Percentiles rank a stretch among this genome's conserved stretches.
Evolutionary conservation across 2,797 vertebrate genomes (phyloP).

Genomic region (Chelonia mydas): DNA sequence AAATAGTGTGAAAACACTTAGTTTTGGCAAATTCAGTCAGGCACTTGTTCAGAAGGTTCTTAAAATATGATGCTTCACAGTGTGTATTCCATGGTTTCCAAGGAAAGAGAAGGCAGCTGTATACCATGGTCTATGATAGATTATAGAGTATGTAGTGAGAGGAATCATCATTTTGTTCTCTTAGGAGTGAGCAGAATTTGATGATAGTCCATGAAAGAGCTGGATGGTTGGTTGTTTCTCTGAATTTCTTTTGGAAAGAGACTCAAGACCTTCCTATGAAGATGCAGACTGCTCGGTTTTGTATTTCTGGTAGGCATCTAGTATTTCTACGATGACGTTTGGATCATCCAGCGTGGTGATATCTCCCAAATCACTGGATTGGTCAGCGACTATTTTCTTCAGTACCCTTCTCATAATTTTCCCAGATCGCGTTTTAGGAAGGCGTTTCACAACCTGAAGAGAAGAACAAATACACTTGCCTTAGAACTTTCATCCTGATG

Average conservation of each 20-base stretch:
- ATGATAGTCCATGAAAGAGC: background rate
- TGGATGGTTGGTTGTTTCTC: background rate
- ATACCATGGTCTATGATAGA: background rate
- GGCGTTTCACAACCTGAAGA: conserved; percentile 89
- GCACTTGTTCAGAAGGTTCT: background rate
- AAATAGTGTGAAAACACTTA: background rate
- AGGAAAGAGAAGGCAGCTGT: background rate
- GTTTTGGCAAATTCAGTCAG: background rate
- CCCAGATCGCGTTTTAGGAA: conserved; percentile 96
- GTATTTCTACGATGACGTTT: conserved; percentile 86
- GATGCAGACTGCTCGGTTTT: conserved; percentile 65
- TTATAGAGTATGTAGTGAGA: background rate
- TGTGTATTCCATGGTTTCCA: background rate
- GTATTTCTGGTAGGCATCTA: conserved; percentile 83
- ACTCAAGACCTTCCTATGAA: conserved; percentile 31
- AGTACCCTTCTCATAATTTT: conserved; percentile 96
- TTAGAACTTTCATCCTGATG: background rate
- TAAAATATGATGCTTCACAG: background rate
- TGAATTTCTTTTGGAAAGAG: background rate
- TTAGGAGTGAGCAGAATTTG: background rate
- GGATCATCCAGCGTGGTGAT: conserved; percentile 94
- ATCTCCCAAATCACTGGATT: conserved; percentile 85
- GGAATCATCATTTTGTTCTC: background rate
- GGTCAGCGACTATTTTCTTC: conserved; percentile 87
- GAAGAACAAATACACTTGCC: background rate